phyloP scores from a whole-genome alignment of 2,113 vertebrate species.

The Serilophus lunatus region DNA sequence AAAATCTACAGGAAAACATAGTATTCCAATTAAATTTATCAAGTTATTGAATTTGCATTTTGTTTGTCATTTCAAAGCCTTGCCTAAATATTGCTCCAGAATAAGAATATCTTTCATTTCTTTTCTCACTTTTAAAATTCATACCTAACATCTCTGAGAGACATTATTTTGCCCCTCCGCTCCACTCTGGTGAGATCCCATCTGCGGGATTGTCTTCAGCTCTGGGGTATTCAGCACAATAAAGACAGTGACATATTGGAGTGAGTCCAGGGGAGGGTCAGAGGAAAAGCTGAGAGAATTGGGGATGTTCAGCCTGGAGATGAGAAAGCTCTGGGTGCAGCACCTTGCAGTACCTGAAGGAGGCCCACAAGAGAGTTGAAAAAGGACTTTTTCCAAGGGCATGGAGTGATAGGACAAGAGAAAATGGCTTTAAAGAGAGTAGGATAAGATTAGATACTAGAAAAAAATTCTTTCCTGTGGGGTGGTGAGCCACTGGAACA shows the following conservation, averaged over 20 bases:
- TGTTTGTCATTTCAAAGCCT: background rate
- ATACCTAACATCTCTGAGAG: background rate
- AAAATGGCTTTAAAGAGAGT: background rate
- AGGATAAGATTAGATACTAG: background rate
- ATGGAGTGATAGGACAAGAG: background rate
- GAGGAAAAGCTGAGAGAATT: background rate
- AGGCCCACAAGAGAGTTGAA: background rate
- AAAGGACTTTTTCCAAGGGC: background rate
- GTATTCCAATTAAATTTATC: background rate
- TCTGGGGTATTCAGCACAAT: background rate
- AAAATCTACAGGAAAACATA: background rate
- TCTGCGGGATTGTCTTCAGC: background rate
- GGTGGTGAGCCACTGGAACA: background rate
- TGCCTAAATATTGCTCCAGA: background rate
- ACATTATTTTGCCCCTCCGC: background rate
- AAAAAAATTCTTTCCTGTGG: background rate
- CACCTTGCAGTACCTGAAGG: background rate
- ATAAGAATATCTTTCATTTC: background rate
- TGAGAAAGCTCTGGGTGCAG: background rate
- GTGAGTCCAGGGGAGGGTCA: background rate
- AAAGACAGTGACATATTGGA: background rate
- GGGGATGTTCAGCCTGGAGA: background rate
- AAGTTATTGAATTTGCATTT: background rate
- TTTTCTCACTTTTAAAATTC: background rate
- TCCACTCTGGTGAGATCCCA: rapidly evolving